phyloP scores from a whole-genome alignment of 2,888 invertebrate species.

The Drosophila villosipedis region DNA sequence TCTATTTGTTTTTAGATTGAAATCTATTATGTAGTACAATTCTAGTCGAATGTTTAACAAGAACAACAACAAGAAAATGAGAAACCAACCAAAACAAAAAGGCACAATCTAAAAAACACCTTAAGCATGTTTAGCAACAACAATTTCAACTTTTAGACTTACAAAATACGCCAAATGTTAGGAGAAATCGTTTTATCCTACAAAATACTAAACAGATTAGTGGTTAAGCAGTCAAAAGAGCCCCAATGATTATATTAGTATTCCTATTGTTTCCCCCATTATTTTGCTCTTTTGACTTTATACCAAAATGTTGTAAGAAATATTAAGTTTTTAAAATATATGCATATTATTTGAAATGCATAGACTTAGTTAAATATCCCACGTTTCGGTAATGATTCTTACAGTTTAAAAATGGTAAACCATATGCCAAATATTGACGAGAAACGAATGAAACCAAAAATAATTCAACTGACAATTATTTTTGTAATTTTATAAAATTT shows the following conservation, averaged over 20 bases:
- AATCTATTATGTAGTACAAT: constrained; percentile 71
- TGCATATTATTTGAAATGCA: constrained; percentile 32
- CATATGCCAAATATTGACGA: constrained; percentile 70
- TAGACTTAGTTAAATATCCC: constrained; percentile 40
- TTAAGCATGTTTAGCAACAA: constrained; percentile 49
- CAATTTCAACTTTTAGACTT: constrained; percentile 76
- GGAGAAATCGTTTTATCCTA: constrained; percentile 50
- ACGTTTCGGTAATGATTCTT: constrained; percentile 68
- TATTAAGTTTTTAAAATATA: constrained; percentile 37
- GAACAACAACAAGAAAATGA: constrained; percentile 18
- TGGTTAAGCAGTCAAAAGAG: constrained; percentile 12
- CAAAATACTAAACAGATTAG: constrained; percentile 21
- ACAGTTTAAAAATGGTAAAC: constrained; percentile 67
- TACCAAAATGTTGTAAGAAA: constrained; percentile 10
- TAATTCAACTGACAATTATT: constrained; percentile 73
- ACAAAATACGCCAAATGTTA: constrained; percentile 71
- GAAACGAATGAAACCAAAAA: constrained; percentile 48
- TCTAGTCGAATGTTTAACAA: constrained; percentile 77
- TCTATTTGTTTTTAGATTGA: constrained; percentile 63
- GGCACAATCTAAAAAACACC: constrained; percentile 66
- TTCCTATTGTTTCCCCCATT: not conserved
- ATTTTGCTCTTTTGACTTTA: constrained; percentile 10
- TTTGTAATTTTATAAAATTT: constrained; percentile 81
- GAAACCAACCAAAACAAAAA: constrained; percentile 39
- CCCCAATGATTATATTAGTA: not conserved